Evolutionary conservation across 2,888 invertebrate species (phyloP).

Genomic region (Polydrusus tereticollis): DNA sequence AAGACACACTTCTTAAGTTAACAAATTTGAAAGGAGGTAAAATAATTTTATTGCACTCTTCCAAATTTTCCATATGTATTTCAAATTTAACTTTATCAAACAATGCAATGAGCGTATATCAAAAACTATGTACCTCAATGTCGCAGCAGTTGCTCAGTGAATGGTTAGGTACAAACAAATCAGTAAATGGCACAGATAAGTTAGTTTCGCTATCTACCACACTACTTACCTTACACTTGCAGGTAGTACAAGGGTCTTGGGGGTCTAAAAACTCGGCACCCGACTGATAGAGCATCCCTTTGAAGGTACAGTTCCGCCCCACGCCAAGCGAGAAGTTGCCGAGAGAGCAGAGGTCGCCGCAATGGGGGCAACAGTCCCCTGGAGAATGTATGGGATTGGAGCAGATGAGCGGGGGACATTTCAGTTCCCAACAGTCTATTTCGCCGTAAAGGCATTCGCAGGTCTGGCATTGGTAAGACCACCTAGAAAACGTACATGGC

Average conservation of each 20-base stretch:
- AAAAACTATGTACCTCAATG: slow-evolving; percentile 31
- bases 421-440: slow-evolving; percentile 87
- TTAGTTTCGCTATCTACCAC: slow-evolving; percentile 10
- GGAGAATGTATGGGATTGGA: slow-evolving; percentile 73
- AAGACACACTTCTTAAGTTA: too few species aligned
- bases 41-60: too few species aligned
- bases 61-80: slow-evolving; percentile 32
- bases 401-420: slow-evolving; percentile 81
- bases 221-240: slow-evolving; percentile 80
- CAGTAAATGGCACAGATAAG: slow-evolving; percentile 16
- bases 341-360: slow-evolving; percentile 70
- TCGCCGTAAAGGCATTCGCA: slow-evolving; percentile 93
- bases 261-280: slow-evolving; percentile 73
- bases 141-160: slow-evolving; percentile 14
- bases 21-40: too few species aligned
- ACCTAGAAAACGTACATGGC: slow-evolving; percentile 60
- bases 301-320: slow-evolving; percentile 73
- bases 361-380: slow-evolving; percentile 80
- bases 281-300: slow-evolving; percentile 72
- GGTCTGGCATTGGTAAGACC: slow-evolving; percentile 93
- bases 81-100: slow-evolving; percentile 31
- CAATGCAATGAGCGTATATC: slow-evolving; percentile 1
- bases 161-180: slow-evolving; percentile 16
- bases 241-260: slow-evolving; percentile 77
- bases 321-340: slow-evolving; percentile 60